Conservation (phyloP, 2,113 vertebrate species). For the Pachypanchax playfairii region DNA sequence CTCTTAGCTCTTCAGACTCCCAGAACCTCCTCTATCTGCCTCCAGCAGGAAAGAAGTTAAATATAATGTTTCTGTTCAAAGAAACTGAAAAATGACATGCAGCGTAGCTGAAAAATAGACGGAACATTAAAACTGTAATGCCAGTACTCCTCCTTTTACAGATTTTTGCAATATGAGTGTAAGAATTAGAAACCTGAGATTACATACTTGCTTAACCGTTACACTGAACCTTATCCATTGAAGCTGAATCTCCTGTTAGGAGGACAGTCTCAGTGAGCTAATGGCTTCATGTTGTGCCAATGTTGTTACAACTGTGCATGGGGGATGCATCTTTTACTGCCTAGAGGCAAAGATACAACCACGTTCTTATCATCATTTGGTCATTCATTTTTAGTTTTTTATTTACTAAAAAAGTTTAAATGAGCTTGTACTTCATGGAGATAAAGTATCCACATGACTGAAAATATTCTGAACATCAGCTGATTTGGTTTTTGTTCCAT, state of each 20-base stretch:
- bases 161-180: not conserved
- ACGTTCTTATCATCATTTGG: too few species aligned
- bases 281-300: too few species aligned
- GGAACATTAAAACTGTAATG: conserved; percentile 29
- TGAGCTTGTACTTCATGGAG: too few species aligned
- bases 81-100: conserved; percentile 8
- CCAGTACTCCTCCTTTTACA: conserved; percentile 26
- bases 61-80: conserved; percentile 13
- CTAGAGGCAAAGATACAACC: conserved; percentile 3
- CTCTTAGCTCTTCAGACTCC: conserved; percentile 29
- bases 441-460: too few species aligned
- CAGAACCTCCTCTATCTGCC: conserved; percentile 43
- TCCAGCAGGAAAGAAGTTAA: conserved; percentile 17
- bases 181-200: conserved; percentile 2
- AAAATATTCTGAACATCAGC: too few species aligned
- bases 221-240: conserved; percentile 2
- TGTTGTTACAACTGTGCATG: conserved; percentile 4
- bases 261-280: conserved; percentile 4
- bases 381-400: not conserved
- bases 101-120: not conserved
- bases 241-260: not conserved
- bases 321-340: conserved; percentile 11
- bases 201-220: not conserved
- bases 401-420: too few species aligned
- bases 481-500: too few species aligned